Evolutionary conservation across 2,888 invertebrate genomes (phyloP).

Genomic region (Apoderus coryli): DNA sequence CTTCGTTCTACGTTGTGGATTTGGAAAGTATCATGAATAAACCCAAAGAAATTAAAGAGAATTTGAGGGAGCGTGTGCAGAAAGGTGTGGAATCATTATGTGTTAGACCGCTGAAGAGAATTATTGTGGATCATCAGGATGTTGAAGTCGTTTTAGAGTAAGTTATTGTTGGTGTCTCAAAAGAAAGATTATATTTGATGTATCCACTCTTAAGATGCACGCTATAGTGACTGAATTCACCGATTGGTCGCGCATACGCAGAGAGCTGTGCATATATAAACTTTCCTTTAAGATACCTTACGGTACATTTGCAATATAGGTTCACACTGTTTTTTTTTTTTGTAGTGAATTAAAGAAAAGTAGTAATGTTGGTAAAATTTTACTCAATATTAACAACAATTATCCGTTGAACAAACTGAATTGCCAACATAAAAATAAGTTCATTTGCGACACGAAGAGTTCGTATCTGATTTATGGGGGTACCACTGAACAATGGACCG

Average conservation of each 20-base stretch:
- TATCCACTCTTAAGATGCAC: too few relatives aligned
- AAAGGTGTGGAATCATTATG: slow-evolving; percentile 48
- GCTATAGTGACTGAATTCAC: too few relatives aligned
- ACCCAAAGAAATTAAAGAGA: slow-evolving; percentile 37
- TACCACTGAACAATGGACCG: slow-evolving; percentile 27
- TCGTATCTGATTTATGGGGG: slow-evolving; percentile 30
- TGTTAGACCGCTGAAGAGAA: slow-evolving; percentile 51
- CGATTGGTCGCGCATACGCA: too few relatives aligned
- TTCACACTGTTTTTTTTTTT: slow-evolving; percentile 13
- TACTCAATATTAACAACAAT: slow-evolving; percentile 26
- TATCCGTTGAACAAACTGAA: slow-evolving; percentile 26
- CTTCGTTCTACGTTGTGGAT: slow-evolving; percentile 65
- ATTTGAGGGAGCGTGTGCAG: slow-evolving; percentile 40
- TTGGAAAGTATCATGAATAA: slow-evolving; percentile 51
- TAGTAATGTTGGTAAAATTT: slow-evolving; percentile 26
- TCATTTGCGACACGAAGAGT: slow-evolving; percentile 26
- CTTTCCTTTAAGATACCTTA: too few relatives aligned
- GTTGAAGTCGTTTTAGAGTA: slow-evolving; percentile 53
- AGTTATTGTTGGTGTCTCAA: too few relatives aligned
- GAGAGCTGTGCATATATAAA: too few relatives aligned
- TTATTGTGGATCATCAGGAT: slow-evolving; percentile 47
- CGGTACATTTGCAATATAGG: too few relatives aligned
- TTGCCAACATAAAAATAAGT: slow-evolving; percentile 25
- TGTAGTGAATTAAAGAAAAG: slow-evolving; percentile 22
- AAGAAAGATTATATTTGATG: too few relatives aligned